These are phyloP conservation scores for Silvanus unidentatus DNA, from an alignment of 2,888 invertebrate genomes.

Conservation along the genomic window DNA sequence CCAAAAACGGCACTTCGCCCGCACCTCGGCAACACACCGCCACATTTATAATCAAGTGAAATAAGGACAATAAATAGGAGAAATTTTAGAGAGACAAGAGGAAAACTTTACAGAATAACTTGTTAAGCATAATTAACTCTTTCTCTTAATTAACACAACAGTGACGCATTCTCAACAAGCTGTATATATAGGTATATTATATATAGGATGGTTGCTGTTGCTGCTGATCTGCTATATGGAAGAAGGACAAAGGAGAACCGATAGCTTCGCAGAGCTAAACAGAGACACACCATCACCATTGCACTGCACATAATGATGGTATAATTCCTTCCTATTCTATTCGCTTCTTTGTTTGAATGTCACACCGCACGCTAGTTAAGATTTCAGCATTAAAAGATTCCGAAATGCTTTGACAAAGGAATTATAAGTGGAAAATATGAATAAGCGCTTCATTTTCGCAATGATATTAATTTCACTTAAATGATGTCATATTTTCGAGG, in stretches of 20 bases:
- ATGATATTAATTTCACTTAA: conserved; percentile 18
- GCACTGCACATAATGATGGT: not conserved
- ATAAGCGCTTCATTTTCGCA: conserved; percentile 16
- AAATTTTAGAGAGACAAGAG: conserved; percentile 21
- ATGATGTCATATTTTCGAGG: conserved; percentile 19
- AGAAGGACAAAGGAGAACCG: too few relatives aligned
- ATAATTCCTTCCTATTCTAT: conserved; percentile 18
- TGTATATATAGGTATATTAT: conserved; percentile 10
- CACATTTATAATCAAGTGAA: not conserved
- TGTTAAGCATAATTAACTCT: conserved; percentile 46
- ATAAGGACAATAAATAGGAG: conserved; percentile 1
- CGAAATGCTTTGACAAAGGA: conserved; percentile 17
- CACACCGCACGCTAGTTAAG: conserved; percentile 27
- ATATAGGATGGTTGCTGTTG: not conserved
- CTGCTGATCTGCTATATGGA: not conserved
- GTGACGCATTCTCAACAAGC: conserved; percentile 42
- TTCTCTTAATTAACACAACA: conserved; percentile 46
- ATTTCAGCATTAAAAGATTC: conserved; percentile 25
- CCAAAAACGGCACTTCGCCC: not conserved
- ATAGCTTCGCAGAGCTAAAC: too few relatives aligned
- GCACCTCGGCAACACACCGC: conserved; percentile 1
- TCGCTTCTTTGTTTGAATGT: conserved; percentile 29
- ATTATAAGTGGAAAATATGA: conserved; percentile 17
- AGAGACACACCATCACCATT: too few relatives aligned
- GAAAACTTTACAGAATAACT: conserved; percentile 42